A percentile compares a stretch with the other conserved stretches of the same genome.
These are phyloP conservation scores for Hypotaenidia okinawae DNA, from an alignment of 2,797 vertebrate genomes.

Conservation along the genomic window DNA sequence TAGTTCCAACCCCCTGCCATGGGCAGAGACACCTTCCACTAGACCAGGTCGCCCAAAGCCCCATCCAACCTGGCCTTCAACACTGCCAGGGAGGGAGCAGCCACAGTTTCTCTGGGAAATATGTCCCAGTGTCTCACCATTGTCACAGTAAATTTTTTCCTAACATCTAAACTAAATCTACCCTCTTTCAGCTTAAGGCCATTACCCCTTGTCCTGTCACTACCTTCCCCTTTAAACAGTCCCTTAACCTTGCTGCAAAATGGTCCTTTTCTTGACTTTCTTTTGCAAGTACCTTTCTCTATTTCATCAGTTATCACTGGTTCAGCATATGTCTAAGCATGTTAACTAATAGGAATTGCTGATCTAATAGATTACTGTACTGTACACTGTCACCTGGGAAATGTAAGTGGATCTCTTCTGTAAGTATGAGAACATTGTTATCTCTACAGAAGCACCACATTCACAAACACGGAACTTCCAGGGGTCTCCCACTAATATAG, in stretches of 20 bases:
- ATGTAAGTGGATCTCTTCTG: background rate
- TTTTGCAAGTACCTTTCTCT: background rate
- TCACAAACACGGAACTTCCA: background rate
- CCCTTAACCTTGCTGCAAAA: background rate
- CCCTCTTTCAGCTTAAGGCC: no score
- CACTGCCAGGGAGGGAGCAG: no score
- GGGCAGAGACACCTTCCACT: no score
- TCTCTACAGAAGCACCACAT: background rate
- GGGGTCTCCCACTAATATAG: background rate
- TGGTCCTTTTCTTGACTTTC: background rate
- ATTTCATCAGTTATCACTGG: background rate
- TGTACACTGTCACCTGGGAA: background rate
- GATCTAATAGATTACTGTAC: background rate
- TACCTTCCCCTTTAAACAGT: no score
- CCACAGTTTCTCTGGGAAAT: no score
- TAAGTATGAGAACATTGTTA: background rate
- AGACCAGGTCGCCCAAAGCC: no score
- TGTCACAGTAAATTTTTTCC: no score
- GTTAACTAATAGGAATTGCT: background rate
- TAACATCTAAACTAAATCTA: no score
- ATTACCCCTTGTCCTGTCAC: no score
- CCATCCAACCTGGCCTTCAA: no score
- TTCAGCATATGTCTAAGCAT: background rate
- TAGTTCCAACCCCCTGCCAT: no score
- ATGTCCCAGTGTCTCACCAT: no score